Conservation (phyloP, 2,888 invertebrate genomes). For the Lomographa bimaculata region DNA sequence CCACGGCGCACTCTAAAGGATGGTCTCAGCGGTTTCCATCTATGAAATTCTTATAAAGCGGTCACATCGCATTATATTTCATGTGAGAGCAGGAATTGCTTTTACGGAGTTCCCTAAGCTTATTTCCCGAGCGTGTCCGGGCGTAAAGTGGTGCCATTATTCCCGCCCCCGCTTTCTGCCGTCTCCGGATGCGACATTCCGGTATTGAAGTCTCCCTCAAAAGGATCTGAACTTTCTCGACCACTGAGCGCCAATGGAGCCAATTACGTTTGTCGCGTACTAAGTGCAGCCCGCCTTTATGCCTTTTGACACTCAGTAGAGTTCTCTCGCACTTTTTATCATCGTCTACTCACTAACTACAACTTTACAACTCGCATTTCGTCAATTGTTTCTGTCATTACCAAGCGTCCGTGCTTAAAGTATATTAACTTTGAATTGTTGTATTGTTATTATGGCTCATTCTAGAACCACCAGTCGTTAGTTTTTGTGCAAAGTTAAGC, state of each 20-base stretch:
- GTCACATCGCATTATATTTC: slow-evolving; percentile 78
- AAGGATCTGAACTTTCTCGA: slow-evolving; percentile 69
- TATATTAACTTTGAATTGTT: slow-evolving; percentile 11
- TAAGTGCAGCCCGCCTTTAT: slow-evolving; percentile 30
- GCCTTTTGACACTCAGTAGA: slow-evolving; percentile 27
- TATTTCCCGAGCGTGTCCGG: slow-evolving; percentile 79
- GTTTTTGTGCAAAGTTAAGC: slow-evolving; percentile 13
- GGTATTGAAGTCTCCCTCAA: slow-evolving; percentile 63
- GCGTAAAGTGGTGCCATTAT: slow-evolving; percentile 81
- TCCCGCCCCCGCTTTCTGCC: slow-evolving; percentile 35
- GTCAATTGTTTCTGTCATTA: slow-evolving; percentile 17
- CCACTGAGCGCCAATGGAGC: slow-evolving; percentile 61
- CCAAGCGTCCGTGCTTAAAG: slow-evolving; percentile 12
- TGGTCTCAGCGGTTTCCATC: slow-evolving; percentile 54
- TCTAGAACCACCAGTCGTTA: slow-evolving; percentile 11
- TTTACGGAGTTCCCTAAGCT: slow-evolving; percentile 82
- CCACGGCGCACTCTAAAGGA: slow-evolving; percentile 7
- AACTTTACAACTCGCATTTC: slow-evolving; percentile 7
- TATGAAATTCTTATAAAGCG: slow-evolving; percentile 77
- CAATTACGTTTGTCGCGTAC: slow-evolving; percentile 51
- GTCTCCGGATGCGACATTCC: slow-evolving; percentile 50
- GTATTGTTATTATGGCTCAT: slow-evolving; percentile 14
- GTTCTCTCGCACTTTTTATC: slow-evolving; percentile 28
- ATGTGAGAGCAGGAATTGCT: slow-evolving; percentile 78
- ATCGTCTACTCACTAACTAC: slow-evolving; percentile 21